Percentiles rank a stretch among this genome's conserved stretches.
phyloP scores from a whole-genome alignment of 2,797 vertebrate genomes.

The Ispidina picta region DNA sequence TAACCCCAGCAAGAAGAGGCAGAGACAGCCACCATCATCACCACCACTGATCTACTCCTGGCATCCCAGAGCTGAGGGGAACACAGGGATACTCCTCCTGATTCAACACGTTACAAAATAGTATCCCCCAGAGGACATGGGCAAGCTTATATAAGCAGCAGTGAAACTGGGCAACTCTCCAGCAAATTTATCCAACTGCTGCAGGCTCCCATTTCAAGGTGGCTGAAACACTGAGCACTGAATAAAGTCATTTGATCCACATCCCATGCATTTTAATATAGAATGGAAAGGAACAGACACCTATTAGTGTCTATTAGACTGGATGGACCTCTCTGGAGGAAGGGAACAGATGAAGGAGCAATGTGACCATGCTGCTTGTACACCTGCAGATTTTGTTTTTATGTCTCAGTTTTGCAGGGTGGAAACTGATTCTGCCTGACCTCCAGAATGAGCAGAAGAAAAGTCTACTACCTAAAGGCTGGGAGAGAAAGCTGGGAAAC shows the following conservation, averaged over 20 bases:
- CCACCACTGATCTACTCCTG: background rate
- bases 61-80: background rate
- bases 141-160: conserved; percentile 39
- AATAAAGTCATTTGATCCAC: conserved; percentile 26
- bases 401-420: background rate
- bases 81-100: background rate
- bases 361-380: background rate
- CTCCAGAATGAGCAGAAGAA: background rate
- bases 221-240: conserved; percentile 5
- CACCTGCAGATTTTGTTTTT: background rate
- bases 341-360: background rate
- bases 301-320: background rate
- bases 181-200: conserved; percentile 10
- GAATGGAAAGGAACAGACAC: conserved; percentile 31
- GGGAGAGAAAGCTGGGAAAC: background rate
- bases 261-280: conserved; percentile 34
- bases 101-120: background rate
- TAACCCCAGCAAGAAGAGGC: background rate
- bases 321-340: background rate
- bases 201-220: conserved; percentile 56
- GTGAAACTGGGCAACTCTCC: conserved; percentile 30
- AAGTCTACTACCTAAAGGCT: background rate
- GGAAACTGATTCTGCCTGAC: background rate
- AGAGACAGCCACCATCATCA: background rate
- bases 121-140: conserved; percentile 16